Conservation (phyloP, 2,797 vertebrate species). For the Lindbergichthys nudifrons region DNA sequence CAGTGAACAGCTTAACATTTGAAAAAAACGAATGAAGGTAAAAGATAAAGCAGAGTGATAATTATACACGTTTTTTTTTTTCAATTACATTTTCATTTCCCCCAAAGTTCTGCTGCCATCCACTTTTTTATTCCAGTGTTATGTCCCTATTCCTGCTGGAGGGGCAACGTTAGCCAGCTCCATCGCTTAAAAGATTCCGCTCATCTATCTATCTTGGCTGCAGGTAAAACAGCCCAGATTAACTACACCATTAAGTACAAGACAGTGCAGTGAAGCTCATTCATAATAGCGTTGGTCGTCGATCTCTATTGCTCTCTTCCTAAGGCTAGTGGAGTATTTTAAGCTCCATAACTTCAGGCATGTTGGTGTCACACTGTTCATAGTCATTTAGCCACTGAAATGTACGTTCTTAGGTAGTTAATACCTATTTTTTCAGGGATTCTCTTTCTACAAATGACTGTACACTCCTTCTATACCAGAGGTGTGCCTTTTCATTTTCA, state of each 20-base stretch:
- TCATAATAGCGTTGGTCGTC: conserved; percentile 42
- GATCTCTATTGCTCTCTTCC: conserved; percentile 43
- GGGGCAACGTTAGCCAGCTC: conserved; percentile 23
- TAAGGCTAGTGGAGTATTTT: conserved; percentile 58
- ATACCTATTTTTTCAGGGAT: conserved; percentile 24
- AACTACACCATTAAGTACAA: conserved; percentile 52
- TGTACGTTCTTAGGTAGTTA: conserved; percentile 11
- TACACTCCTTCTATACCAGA: conserved; percentile 12
- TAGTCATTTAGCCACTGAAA: conserved; percentile 23
- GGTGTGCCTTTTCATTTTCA: neutral
- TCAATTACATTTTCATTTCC: conserved; percentile 22
- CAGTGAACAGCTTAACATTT: neutral
- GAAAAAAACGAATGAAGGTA: neutral
- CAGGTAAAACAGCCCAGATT: conserved; percentile 56
- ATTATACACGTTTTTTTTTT: conserved; percentile 7
- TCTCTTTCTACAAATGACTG: neutral
- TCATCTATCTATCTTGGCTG: conserved; percentile 39
- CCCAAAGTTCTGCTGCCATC: conserved; percentile 2
- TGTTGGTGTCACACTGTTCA: conserved; percentile 26
- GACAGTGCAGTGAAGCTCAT: conserved; percentile 47
- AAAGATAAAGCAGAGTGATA: neutral
- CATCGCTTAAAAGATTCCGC: conserved; percentile 25
- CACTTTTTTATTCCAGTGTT: conserved; percentile 2
- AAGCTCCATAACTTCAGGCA: conserved; percentile 35
- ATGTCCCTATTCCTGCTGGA: conserved; percentile 1